These are phyloP conservation scores for Heteromormyrus szaboi DNA, from an alignment of 2,797 vertebrate genomes.

Conservation along the genomic window DNA sequence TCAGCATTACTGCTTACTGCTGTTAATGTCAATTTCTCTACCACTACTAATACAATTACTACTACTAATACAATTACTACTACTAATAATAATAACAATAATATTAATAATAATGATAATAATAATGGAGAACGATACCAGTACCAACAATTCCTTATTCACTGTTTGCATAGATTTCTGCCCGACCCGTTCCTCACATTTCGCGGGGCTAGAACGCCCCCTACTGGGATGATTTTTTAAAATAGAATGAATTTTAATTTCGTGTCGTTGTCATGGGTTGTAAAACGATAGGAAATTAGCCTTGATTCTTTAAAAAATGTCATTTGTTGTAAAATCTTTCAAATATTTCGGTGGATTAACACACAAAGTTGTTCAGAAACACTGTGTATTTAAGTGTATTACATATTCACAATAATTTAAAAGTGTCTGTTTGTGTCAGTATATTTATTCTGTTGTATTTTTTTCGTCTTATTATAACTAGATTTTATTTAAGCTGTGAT, in stretches of 20 bases:
- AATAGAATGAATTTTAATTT: neutral
- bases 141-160: neutral
- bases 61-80: neutral
- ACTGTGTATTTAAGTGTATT: neutral
- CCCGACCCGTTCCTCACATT: neutral
- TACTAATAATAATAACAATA: neutral
- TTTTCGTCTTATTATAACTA: neutral
- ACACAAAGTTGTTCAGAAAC: neutral
- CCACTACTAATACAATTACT: neutral
- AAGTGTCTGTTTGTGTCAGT: neutral
- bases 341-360: neutral
- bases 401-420: neutral
- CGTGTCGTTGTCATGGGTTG: neutral
- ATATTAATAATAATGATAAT: neutral
- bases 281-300: neutral
- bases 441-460: neutral
- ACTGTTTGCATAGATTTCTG: neutral
- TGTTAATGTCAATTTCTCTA: neutral
- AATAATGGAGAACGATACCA: neutral
- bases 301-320: neutral
- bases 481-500: neutral
- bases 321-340: neutral
- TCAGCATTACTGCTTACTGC: neutral
- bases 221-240: constrained; percentile 49
- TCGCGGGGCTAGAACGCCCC: constrained; percentile 61